Evolutionary conservation across 2,888 invertebrate species (phyloP).

Genomic region (Pharmacophagus antenor): DNA sequence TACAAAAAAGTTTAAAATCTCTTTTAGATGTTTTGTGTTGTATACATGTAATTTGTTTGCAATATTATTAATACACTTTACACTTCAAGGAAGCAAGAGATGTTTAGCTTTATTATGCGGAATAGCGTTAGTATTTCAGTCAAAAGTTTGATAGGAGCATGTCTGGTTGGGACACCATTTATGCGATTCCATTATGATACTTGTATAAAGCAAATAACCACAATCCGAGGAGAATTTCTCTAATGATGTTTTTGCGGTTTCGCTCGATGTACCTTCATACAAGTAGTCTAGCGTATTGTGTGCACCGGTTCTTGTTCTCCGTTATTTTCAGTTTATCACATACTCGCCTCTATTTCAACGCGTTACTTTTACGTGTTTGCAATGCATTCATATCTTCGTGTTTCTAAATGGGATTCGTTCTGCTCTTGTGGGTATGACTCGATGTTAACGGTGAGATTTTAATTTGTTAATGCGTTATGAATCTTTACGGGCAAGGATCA

Average conservation of each 20-base stretch:
- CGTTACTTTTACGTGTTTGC: slow-evolving; percentile 28
- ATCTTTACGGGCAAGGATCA: slow-evolving; percentile 16
- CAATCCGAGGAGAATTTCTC: slow-evolving; percentile 27
- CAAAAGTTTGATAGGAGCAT: slow-evolving; percentile 9
- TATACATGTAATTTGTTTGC: too few species aligned
- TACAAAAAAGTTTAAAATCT: too few species aligned
- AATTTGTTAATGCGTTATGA: slow-evolving; percentile 32
- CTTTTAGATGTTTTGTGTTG: too few species aligned
- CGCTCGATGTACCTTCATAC: slow-evolving; percentile 36
- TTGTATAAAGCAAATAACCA: slow-evolving; percentile 25
- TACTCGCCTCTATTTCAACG: slow-evolving; percentile 21
- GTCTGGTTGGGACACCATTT: not conserved
- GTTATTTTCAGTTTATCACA: slow-evolving; percentile 28
- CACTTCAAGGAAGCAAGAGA: too few species aligned
- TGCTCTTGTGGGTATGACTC: slow-evolving; percentile 5
- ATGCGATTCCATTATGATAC: slow-evolving; percentile 9
- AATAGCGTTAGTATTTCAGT: slow-evolving; percentile 5
- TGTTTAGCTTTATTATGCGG: not conserved
- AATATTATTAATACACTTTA: too few species aligned
- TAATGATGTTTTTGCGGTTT: slow-evolving; percentile 41
- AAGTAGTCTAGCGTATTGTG: slow-evolving; percentile 35
- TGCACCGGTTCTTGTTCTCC: slow-evolving; percentile 20
- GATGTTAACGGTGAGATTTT: slow-evolving; percentile 17
- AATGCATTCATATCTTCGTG: slow-evolving; percentile 28
- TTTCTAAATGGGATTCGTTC: slow-evolving; percentile 22